Evolutionary conservation across 2,113 vertebrate species (phyloP), one percentile per base, ranked within the genome.

Genomic region (Hipposideros armiger): DNA sequence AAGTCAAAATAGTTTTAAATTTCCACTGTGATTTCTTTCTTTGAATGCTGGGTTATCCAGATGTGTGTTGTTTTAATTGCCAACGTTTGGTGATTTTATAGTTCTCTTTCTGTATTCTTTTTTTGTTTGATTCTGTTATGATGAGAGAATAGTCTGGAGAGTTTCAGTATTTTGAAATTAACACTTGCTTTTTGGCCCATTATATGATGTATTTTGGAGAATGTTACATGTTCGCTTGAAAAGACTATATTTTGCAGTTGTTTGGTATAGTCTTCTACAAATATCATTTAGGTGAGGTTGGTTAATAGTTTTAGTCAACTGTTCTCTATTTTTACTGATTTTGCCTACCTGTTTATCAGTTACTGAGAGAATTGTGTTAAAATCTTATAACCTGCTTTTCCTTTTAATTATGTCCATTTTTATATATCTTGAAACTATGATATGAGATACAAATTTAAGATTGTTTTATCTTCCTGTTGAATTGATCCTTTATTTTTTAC

Each of bases 1-100:
- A 64, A n/a, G n/a, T 84, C 26, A 92, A 84, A 64, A 91, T 84
- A 73, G 30, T 52, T 54, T 91, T 52, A 7, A 76, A 76, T 92
- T 85, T 92, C 30, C 50, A 64, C n/a, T 84, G n/a, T 54, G 72
- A 32, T 66, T 66, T 92, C 26, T 87, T 87, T 62, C 56, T 76
- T 76, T 42, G 47, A 20, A 76, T 85, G 26, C 2, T 20, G 11
- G 4, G 26, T 67, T 80, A 67, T 54, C 47, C 62, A 67, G n/a
- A 56, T 90, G 62, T 78, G 19, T 90, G 45, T 56, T 86, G 22
- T 67, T 74, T 74, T 90, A 90, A 54, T 67, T 90, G 60, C 17
- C 26, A 32, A 16, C 62, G 28, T 76, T 87, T 76, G 42, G 20
- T 19, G 20, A 62, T 47, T 74, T 88, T 88, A n/a, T 15, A 66